phyloP scores from a whole-genome alignment of 2,113 vertebrate species.

The Chlamydotis undulata region DNA sequence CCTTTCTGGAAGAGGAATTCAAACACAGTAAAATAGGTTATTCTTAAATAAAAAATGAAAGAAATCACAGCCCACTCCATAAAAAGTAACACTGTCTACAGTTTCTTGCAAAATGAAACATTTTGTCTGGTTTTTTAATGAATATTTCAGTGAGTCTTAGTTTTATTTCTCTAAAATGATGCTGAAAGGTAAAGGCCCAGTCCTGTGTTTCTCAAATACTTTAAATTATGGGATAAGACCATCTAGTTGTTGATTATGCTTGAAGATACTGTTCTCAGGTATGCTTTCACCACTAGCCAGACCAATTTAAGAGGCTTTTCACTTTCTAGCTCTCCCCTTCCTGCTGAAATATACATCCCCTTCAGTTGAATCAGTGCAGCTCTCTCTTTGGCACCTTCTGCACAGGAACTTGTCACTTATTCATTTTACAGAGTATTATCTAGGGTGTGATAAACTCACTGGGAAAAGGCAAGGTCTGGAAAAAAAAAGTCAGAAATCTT shows the following conservation, averaged over 20 bases:
- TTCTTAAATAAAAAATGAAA: neutral
- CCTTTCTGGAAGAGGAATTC: neutral
- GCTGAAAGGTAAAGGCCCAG: neutral
- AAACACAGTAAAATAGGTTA: neutral
- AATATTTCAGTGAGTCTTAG: neutral
- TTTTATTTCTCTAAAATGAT: neutral
- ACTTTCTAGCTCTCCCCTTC: neutral
- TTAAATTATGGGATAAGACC: neutral
- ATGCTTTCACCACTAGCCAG: neutral
- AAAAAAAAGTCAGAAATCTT: neutral
- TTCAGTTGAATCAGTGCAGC: neutral
- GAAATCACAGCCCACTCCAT: neutral
- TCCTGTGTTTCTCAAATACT: neutral
- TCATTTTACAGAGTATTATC: neutral
- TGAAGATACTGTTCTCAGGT: neutral
- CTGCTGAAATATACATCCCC: neutral
- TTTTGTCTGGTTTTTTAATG: neutral
- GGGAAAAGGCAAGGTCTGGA: neutral
- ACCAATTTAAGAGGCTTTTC: neutral
- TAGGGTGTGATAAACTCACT: neutral
- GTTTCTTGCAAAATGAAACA: neutral
- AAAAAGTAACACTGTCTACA: neutral
- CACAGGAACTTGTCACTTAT: neutral
- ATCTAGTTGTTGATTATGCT: neutral
- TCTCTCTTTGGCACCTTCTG: neutral